phyloP scores from a whole-genome alignment of 1,140 invertebrate species.

The Dermatophagoides farinae region DNA sequence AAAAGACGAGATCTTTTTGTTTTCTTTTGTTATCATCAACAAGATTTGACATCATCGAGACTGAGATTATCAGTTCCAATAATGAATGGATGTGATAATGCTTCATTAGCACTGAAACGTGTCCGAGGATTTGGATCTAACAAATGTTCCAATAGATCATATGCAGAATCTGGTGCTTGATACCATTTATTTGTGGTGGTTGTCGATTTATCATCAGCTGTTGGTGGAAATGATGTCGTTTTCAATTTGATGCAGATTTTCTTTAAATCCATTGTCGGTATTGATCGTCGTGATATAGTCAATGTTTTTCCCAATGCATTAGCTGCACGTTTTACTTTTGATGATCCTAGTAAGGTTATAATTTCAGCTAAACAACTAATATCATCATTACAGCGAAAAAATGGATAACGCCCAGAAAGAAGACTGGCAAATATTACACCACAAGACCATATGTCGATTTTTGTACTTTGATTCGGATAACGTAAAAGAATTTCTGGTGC shows the following conservation, averaged over 20 bases:
- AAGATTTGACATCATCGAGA: no score
- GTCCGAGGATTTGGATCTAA: slow-evolving; percentile 50
- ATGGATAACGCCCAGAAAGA: slow-evolving; percentile 54
- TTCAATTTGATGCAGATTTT: slow-evolving; percentile 26
- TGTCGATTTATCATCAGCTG: background rate
- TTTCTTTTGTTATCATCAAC: no score
- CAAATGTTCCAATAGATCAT: slow-evolving; percentile 47
- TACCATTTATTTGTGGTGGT: slow-evolving; percentile 18
- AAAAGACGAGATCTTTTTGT: no score
- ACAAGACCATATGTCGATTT: slow-evolving; percentile 70
- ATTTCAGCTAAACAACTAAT: slow-evolving; percentile 59
- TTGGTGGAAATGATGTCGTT: slow-evolving; percentile 18
- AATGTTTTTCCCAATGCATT: slow-evolving; percentile 36
- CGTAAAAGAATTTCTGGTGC: slow-evolving; percentile 69
- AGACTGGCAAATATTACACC: slow-evolving; percentile 64
- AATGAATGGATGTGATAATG: slow-evolving; percentile 52
- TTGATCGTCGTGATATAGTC: slow-evolving; percentile 17
- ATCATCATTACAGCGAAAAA: slow-evolving; percentile 61
- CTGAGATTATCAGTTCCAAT: no score
- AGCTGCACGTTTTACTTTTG: slow-evolving; percentile 43
- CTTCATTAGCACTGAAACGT: slow-evolving; percentile 47
- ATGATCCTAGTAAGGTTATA: slow-evolving; percentile 51
- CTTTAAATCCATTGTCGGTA: slow-evolving; percentile 30
- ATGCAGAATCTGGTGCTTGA: slow-evolving; percentile 40
- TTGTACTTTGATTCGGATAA: slow-evolving; percentile 48